These are phyloP conservation scores for Limanda limanda DNA, from an alignment of 2,113 vertebrate genomes.

Conservation along the genomic window DNA sequence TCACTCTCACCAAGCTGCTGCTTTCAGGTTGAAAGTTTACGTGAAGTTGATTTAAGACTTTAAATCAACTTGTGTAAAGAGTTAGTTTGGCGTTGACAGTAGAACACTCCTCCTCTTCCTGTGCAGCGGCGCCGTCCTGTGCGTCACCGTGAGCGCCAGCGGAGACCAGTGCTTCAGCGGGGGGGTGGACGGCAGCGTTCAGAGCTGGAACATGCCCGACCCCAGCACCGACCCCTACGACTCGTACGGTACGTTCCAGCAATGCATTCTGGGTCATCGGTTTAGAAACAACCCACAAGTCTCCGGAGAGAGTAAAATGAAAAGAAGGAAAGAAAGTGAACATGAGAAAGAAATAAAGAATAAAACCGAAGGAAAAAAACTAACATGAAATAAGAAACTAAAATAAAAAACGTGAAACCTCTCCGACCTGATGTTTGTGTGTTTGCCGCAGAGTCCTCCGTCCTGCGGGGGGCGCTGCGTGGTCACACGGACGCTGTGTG, in stretches of 20 bases:
- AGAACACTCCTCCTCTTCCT: not conserved
- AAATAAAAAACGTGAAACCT: not conserved
- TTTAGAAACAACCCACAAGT: no score
- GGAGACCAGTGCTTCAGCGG: constrained; percentile 97
- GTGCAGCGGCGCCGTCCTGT: constrained; percentile 90
- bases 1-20: no score
- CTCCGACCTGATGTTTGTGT: no score
- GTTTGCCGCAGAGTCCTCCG: constrained; percentile 85
- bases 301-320: no score
- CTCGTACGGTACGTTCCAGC: constrained; percentile 85
- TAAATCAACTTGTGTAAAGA: no score
- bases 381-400: no score
- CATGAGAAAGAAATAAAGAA: no score
- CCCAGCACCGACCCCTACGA: constrained; percentile 95
- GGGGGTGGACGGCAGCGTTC: constrained; percentile 90
- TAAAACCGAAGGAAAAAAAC: no score
- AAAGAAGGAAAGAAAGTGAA: no score
- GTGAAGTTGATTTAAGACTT: no score
- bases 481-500: constrained; percentile 93
- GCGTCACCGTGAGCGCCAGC: constrained; percentile 92
- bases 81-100: not conserved
- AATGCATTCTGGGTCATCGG: no score
- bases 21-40: no score
- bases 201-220: constrained; percentile 94
- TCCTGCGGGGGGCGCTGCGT: constrained; percentile 89